phyloP scores from a whole-genome alignment of 2,797 vertebrate genomes.

The Acanthornis magna region DNA sequence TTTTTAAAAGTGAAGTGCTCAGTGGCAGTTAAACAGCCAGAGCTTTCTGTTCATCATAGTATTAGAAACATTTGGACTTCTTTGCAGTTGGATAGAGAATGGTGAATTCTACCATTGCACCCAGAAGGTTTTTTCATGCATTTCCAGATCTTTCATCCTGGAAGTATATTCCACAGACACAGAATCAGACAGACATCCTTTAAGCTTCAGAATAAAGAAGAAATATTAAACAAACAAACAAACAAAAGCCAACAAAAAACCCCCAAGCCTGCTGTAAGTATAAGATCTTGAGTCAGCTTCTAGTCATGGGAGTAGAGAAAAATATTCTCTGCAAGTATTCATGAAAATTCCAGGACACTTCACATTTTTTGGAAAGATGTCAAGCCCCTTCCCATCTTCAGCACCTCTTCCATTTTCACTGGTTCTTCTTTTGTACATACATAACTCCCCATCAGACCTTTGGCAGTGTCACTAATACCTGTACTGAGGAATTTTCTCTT shows the following conservation, averaged over 20 bases:
- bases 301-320: neutral
- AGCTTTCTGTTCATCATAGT: neutral
- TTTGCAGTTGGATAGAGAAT: neutral
- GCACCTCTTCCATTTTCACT: neutral
- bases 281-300: neutral
- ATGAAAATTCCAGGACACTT: neutral
- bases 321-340: neutral
- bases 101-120: neutral
- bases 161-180: neutral
- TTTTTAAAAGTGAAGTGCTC: conserved; percentile 30
- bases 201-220: neutral
- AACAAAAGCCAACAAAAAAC: neutral
- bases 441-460: neutral
- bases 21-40: neutral
- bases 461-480: neutral
- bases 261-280: neutral
- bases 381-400: neutral
- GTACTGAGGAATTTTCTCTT: neutral
- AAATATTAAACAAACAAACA: neutral
- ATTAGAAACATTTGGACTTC: neutral
- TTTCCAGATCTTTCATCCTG: neutral
- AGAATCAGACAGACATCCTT: neutral
- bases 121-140: neutral
- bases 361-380: neutral
- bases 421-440: neutral